Percentiles rank a stretch among this genome's conserved stretches.
Evolutionary conservation across 2,888 invertebrate species (phyloP).

Genomic region (Lottia gigantea): DNA sequence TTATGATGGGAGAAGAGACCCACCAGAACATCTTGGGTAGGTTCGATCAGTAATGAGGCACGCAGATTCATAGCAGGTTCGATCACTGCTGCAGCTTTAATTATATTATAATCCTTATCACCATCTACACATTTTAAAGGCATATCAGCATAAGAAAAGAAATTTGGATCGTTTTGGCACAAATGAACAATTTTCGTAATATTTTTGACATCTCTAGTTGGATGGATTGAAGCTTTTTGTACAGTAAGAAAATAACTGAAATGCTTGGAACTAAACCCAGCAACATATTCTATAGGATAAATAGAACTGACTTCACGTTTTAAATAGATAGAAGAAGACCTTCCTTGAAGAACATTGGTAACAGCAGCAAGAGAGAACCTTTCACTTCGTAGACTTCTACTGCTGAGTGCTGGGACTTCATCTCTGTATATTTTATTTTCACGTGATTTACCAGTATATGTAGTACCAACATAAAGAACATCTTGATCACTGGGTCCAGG

Average conservation of each 20-base stretch:
- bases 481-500: constrained; percentile 74
- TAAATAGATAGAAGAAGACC: constrained; percentile 44
- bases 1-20: constrained; percentile 81
- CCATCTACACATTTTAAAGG: constrained; percentile 87
- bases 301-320: constrained; percentile 41
- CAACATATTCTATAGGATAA: constrained; percentile 54
- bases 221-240: constrained; percentile 76
- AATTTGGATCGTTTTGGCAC: constrained; percentile 94
- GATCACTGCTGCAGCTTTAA: constrained; percentile 93
- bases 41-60: constrained; percentile 70
- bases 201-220: constrained; percentile 57
- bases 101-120: constrained; percentile 79
- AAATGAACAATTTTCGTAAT: constrained; percentile 92
- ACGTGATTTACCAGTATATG: constrained; percentile 66
- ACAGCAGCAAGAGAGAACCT: constrained; percentile 42
- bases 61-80: constrained; percentile 93
- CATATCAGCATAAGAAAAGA: constrained; percentile 97
- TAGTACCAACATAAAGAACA: constrained; percentile 94
- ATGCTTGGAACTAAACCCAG: constrained; percentile 56
- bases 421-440: constrained; percentile 47
- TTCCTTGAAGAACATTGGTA: constrained; percentile 39
- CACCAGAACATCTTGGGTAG: constrained; percentile 44
- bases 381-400: constrained; percentile 65
- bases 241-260: constrained; percentile 78
- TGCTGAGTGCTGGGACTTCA: constrained; percentile 94